A percentile compares a stretch with the other conserved stretches of the same genome.
These are phyloP conservation scores for Amia ocellicauda DNA, from an alignment of 2,113 vertebrate species.

Conservation along the genomic window DNA sequence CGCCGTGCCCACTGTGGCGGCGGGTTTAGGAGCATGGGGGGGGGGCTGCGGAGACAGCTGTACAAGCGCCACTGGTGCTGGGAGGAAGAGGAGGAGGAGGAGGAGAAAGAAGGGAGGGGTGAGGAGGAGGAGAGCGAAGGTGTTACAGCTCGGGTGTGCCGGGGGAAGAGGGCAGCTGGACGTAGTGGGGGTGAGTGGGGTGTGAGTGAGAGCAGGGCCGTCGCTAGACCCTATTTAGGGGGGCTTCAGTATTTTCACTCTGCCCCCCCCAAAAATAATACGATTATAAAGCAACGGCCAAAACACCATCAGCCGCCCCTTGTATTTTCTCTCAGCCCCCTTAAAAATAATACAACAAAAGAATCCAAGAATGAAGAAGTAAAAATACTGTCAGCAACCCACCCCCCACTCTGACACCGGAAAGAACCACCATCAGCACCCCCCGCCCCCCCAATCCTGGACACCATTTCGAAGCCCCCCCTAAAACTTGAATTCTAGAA, in stretches of 20 bases:
- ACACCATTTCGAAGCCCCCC: too few relatives aligned
- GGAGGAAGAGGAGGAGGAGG: neutral
- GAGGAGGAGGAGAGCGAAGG: neutral
- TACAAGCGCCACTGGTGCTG: neutral
- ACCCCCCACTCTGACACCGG: too few relatives aligned
- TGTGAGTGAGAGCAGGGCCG: neutral
- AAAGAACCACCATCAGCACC: too few relatives aligned
- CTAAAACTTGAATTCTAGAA: too few relatives aligned
- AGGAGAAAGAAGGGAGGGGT: neutral
- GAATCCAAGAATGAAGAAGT: too few relatives aligned
- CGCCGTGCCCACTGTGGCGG: slow-evolving; percentile 15
- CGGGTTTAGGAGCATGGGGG: neutral
- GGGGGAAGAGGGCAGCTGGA: neutral
- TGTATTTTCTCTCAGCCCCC: neutral
- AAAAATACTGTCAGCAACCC: too few relatives aligned
- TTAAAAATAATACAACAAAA: too few relatives aligned
- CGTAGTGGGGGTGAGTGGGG: neutral
- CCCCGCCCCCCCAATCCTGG: too few relatives aligned
- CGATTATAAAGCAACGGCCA: too few relatives aligned
- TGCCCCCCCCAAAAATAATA: neutral
- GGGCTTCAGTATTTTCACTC: neutral
- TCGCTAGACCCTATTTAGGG: neutral
- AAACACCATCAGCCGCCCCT: too few relatives aligned
- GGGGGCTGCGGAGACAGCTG: neutral
- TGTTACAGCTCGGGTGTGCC: too few relatives aligned